phyloP scores from a whole-genome alignment of 2,888 invertebrate species.

The Callosobruchus maculatus region DNA sequence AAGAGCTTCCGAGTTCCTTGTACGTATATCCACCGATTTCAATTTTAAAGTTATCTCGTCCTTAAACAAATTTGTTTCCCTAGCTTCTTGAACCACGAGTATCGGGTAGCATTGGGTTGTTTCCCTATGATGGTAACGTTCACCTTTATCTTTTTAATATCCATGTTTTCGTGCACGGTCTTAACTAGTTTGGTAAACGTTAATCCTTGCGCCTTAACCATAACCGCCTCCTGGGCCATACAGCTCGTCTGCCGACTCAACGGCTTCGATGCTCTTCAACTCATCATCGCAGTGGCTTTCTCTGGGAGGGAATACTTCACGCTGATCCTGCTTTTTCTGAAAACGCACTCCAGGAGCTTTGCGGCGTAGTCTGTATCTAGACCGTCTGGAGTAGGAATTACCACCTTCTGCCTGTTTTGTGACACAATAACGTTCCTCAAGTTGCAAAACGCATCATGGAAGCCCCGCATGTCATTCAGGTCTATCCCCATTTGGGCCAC shows the following conservation, averaged over 20 bases:
- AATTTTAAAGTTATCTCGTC: too few relatives aligned
- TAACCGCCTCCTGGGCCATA: background rate
- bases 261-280: background rate
- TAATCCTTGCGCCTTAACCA: background rate
- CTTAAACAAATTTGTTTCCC: background rate
- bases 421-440: background rate
- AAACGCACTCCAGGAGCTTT: constrained; percentile 4
- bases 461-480: background rate
- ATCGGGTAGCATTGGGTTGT: background rate
- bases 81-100: background rate
- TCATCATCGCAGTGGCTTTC: background rate
- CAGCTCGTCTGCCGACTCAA: background rate
- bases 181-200: background rate
- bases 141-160: background rate
- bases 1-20: background rate
- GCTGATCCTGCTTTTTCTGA: background rate
- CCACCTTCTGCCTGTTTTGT: background rate
- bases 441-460: background rate
- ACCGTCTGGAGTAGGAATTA: background rate
- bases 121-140: too few relatives aligned
- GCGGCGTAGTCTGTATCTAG: background rate
- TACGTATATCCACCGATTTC: too few relatives aligned
- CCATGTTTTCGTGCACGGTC: background rate
- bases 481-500: background rate
- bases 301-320: background rate